A percentile compares a stretch with the other conserved stretches of the same genome.
phyloP scores from a whole-genome alignment of 1,140 invertebrate species.

The Drosophila nikananu region DNA sequence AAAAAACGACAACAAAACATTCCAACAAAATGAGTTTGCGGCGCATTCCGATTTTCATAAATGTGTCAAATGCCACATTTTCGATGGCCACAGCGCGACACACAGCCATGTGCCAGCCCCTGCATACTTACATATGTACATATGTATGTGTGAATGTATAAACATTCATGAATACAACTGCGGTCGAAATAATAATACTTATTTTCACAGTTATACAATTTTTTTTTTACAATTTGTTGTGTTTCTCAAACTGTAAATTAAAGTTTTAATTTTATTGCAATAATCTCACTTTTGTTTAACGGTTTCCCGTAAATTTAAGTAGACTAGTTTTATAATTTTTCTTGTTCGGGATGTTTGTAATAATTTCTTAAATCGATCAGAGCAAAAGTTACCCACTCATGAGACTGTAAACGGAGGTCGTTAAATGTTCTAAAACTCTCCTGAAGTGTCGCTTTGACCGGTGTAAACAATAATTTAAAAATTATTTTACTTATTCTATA shows the following conservation, averaged over 20 bases:
- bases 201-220: neutral
- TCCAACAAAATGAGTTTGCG: conserved; percentile 82
- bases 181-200: neutral
- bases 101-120: conserved; percentile 17
- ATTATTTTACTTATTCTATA: too few species aligned
- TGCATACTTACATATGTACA: conserved; percentile 3
- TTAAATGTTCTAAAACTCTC: too few species aligned
- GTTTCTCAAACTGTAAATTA: neutral
- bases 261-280: neutral
- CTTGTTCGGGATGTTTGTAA: too few species aligned
- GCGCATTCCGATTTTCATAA: conserved; percentile 82
- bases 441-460: too few species aligned
- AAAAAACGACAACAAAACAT: conserved; percentile 68
- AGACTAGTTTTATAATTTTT: too few species aligned
- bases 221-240: neutral
- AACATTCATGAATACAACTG: conserved; percentile 10
- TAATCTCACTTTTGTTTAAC: too few species aligned
- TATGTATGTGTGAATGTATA: neutral
- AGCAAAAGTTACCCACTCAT: too few species aligned
- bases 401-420: too few species aligned
- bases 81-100: conserved; percentile 56
- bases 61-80: conserved; percentile 82
- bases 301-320: too few species aligned
- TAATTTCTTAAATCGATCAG: too few species aligned
- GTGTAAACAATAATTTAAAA: too few species aligned